Conservation (phyloP, 1,140 invertebrate species). For the Drosophila virilis region DNA sequence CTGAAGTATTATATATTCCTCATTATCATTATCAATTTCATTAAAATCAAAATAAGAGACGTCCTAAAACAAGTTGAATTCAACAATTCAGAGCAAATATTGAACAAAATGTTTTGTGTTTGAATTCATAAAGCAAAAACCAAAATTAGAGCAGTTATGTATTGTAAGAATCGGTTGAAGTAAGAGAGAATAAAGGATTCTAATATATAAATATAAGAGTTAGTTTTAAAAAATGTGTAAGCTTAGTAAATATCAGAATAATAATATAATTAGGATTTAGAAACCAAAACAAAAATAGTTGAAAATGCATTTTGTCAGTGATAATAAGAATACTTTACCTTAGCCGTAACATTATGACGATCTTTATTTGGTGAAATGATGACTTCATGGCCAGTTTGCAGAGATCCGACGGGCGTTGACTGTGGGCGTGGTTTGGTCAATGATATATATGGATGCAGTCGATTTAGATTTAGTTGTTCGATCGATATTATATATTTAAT, state of each 20-base stretch:
- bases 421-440: constrained; percentile 81
- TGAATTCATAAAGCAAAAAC: constrained; percentile 15
- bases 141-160: constrained; percentile 26
- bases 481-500: constrained; percentile 58
- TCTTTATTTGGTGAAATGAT: constrained; percentile 95
- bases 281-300: constrained; percentile 30
- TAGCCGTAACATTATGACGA: constrained; percentile 91
- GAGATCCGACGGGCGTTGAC: constrained; percentile 95
- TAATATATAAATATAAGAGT: background rate
- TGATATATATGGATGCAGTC: constrained; percentile 64
- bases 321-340: constrained; percentile 87
- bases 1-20: constrained; percentile 83
- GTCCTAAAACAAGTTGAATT: constrained; percentile 56
- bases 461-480: constrained; percentile 48
- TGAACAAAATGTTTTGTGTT: constrained; percentile 12
- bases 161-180: constrained; percentile 1
- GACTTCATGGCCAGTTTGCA: constrained; percentile 95
- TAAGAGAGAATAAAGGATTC: constrained; percentile 7
- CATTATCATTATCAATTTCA: constrained; percentile 80
- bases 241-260: constrained; percentile 39
- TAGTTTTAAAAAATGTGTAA: constrained; percentile 17
- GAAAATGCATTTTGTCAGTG: constrained; percentile 36
- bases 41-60: constrained; percentile 84
- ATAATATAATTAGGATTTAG: constrained; percentile 8
- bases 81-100: constrained; percentile 1